Conservation (phyloP, 2,888 invertebrate genomes). For the Hanleya hanleyi region DNA sequence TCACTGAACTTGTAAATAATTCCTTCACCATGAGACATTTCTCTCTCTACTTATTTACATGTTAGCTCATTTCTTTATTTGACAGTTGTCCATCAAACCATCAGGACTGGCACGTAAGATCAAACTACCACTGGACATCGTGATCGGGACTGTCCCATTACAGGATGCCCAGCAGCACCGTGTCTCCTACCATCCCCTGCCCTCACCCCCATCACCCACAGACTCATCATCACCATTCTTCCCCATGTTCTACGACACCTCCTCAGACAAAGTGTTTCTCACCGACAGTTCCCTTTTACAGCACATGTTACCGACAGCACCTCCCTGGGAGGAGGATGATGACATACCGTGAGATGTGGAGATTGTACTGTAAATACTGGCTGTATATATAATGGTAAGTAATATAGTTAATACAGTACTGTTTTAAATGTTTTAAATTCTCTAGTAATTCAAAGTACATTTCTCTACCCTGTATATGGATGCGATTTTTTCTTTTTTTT, state of each 20-base stretch:
- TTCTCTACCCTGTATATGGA: too few relatives aligned
- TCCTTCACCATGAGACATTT: too few relatives aligned
- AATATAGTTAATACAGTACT: too few relatives aligned
- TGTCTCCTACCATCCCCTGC: slow-evolving; percentile 61
- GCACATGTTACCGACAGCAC: slow-evolving; percentile 63
- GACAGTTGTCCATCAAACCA: slow-evolving; percentile 63
- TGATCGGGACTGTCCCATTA: slow-evolving; percentile 62
- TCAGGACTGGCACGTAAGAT: slow-evolving; percentile 64
- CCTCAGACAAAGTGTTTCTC: slow-evolving; percentile 52
- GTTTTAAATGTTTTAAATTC: too few relatives aligned
- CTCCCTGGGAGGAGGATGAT: slow-evolving; percentile 66
- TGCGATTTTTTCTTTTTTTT: too few relatives aligned
- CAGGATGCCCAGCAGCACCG: slow-evolving; percentile 47
- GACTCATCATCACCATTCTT: slow-evolving; percentile 55
- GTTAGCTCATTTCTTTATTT: slow-evolving; percentile 16
- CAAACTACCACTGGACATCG: slow-evolving; percentile 62
- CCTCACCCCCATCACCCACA: slow-evolving; percentile 54
- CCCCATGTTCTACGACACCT: slow-evolving; percentile 51
- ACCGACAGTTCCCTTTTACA: slow-evolving; percentile 54
- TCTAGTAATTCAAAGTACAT: too few relatives aligned
- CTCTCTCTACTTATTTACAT: too few relatives aligned
- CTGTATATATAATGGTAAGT: background rate
- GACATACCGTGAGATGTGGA: slow-evolving; percentile 59
- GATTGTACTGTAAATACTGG: background rate
- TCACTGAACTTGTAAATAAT: too few relatives aligned